Evolutionary conservation across 2,888 invertebrate species (phyloP).

Genomic region (Ormyrus nitidulus): DNA sequence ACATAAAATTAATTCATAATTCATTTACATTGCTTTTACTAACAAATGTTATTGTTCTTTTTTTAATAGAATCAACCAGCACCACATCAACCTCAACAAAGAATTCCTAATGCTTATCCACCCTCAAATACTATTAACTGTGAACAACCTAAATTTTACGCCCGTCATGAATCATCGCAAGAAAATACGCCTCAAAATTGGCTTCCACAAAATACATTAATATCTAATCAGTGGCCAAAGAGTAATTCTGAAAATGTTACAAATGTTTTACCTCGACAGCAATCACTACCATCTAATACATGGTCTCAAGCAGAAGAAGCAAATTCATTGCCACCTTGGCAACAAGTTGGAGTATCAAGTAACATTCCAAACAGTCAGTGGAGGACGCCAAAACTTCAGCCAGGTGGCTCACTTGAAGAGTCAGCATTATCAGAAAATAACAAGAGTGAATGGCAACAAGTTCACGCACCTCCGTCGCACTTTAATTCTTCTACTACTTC

Average conservation of each 20-base stretch:
- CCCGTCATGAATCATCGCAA: constrained; percentile 48
- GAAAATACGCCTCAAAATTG: constrained; percentile 55
- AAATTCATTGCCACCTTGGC: constrained; percentile 55
- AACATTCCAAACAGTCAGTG: constrained; percentile 56
- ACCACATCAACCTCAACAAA: constrained; percentile 53
- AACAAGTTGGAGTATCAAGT: constrained; percentile 46
- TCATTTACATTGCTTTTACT: background rate
- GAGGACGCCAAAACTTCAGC: constrained; percentile 57
- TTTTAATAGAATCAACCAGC: constrained; percentile 42
- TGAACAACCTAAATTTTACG: constrained; percentile 55
- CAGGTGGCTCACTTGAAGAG: constrained; percentile 58
- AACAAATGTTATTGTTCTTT: constrained; percentile 38
- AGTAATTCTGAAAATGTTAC: constrained; percentile 61
- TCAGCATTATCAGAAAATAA: constrained; percentile 52
- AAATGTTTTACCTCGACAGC: constrained; percentile 56
- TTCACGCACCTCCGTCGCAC: constrained; percentile 60
- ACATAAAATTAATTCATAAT: background rate
- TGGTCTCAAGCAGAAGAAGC: constrained; percentile 51
- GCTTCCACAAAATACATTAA: constrained; percentile 49
- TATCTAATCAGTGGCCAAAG: constrained; percentile 63
- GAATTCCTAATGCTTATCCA: constrained; percentile 48
- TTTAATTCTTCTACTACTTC: constrained; percentile 61
- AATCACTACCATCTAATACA: constrained; percentile 52
- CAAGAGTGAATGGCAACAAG: constrained; percentile 62
- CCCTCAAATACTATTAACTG: constrained; percentile 44